Evolutionary conservation across 2,113 vertebrate species (phyloP).

Genomic region (Rhabdomys dilectus): DNA sequence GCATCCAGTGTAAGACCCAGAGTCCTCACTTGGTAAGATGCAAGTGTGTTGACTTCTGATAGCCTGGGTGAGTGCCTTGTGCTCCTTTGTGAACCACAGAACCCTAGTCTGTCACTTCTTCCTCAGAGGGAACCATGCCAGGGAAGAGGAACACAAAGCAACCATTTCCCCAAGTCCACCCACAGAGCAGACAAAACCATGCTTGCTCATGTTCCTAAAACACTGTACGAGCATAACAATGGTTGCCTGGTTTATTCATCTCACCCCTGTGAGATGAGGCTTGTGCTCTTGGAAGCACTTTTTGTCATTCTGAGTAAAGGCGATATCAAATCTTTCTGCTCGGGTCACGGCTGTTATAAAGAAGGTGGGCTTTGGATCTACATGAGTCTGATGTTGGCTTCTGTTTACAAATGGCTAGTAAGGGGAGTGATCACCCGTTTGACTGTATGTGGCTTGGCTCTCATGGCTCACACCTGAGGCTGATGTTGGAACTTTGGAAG

Average conservation of each 20-base stretch:
- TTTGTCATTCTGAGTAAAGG: no score
- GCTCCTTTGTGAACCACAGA: not conserved
- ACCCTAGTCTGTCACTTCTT: not conserved
- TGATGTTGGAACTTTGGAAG: not conserved
- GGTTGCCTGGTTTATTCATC: not conserved
- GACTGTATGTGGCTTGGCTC: not conserved
- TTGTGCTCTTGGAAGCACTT: not conserved
- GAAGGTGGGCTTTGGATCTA: not conserved
- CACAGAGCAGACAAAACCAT: not conserved
- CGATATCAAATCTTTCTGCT: no score
- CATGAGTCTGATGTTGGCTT: not conserved
- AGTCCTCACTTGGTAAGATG: not conserved
- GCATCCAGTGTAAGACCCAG: no score
- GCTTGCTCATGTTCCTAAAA: rapidly evolving
- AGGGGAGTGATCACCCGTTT: not conserved
- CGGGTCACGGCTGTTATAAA: no score
- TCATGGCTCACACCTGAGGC: not conserved
- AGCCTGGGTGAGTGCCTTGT: not conserved
- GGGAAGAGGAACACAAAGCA: not conserved
- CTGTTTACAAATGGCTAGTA: rapidly evolving
- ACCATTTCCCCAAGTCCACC: not conserved
- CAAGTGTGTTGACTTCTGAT: not conserved
- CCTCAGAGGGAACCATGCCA: not conserved
- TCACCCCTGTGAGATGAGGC: not conserved
- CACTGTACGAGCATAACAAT: rapidly evolving